Percentiles rank a stretch among this genome's conserved stretches.
Conservation (phyloP, 2,888 invertebrate genomes). For the Argynnis bischoffii region DNA sequence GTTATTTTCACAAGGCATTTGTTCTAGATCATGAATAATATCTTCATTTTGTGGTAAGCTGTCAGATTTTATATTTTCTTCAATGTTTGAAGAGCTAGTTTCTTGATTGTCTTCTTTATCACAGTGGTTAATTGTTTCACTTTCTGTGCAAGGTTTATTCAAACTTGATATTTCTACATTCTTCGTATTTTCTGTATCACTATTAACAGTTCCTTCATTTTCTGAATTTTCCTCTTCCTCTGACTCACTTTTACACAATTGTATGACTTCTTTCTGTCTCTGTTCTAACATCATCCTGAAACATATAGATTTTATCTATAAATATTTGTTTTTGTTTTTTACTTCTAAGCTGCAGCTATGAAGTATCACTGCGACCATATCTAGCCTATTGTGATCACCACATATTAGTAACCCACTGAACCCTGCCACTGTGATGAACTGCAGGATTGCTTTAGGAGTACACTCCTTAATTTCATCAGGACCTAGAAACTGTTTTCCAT, state of each 20-base stretch:
- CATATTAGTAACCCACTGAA: no score
- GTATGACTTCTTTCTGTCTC: constrained; percentile 87
- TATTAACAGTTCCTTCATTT: constrained; percentile 23
- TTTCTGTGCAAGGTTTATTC: constrained; percentile 19
- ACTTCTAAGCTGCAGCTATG: no score
- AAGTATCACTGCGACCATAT: no score
- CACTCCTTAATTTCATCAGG: no score
- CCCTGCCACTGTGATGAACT: no score
- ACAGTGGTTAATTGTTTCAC: constrained; percentile 3
- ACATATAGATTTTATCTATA: constrained; percentile 11
- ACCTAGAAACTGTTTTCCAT: no score
- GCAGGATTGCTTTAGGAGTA: no score
- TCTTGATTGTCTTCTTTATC: neutral
- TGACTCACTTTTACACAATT: constrained; percentile 89
- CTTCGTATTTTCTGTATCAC: constrained; percentile 27
- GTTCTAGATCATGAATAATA: neutral
- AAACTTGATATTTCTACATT: constrained; percentile 15
- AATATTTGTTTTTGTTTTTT: no score
- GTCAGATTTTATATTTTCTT: neutral
- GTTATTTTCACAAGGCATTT: neutral
- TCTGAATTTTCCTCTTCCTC: constrained; percentile 70
- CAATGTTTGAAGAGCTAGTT: neutral
- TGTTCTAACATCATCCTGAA: constrained; percentile 85
- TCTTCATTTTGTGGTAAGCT: neutral
- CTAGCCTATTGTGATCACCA: no score